Evolutionary conservation across 1,140 invertebrate species (phyloP), one percentile per base, ranked within the genome.

Genomic region (Chironomus striatipennis): DNA sequence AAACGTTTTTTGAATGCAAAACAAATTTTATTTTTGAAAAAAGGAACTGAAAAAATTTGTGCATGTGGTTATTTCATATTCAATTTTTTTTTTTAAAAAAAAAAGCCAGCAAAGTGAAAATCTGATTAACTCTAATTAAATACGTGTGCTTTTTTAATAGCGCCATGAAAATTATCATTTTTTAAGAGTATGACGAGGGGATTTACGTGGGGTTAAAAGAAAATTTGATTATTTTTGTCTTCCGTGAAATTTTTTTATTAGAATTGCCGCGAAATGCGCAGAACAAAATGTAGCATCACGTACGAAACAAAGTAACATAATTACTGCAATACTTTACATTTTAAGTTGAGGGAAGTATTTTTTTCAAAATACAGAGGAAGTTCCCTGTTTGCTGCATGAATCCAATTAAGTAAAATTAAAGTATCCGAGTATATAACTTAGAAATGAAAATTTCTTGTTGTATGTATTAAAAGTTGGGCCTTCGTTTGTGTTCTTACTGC

Each of bases 351-450:
- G 5, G 24, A 34, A 34, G 1, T 34, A 2, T 34, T 34, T 34
- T 34, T 34, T 57, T 57, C 8, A 57, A 57, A 57, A 47, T 34
- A 34, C 24, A 47, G 8, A 47, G 15, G 15, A 57, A 57, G 12
- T 57, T 57, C 47, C n/a, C 47, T 57, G 24, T 34, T 34, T 34
- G 24, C 47, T 57, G 47, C n/a, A 15, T n/a, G 47, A 57, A 57
- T 57, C 47, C n/a, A 57, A 57, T 57, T 57, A 57, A 57, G n/a
- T 57, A n/a, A 57, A 57, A 57, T 57, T 57, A 57, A 57, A 57
- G 47, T 34, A 34, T 34, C 24, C 8, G 47, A 57, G 47, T 57
- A 57, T 10, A 57, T 57, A 57, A 57, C 47, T 57, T 57, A 57
- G n/a, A 12, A n/a, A 57, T 5, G 15, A 57, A 57, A 57, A 12